Conservation (phyloP, 2,113 vertebrate genomes). For the Xiphorhynchus elegans region DNA sequence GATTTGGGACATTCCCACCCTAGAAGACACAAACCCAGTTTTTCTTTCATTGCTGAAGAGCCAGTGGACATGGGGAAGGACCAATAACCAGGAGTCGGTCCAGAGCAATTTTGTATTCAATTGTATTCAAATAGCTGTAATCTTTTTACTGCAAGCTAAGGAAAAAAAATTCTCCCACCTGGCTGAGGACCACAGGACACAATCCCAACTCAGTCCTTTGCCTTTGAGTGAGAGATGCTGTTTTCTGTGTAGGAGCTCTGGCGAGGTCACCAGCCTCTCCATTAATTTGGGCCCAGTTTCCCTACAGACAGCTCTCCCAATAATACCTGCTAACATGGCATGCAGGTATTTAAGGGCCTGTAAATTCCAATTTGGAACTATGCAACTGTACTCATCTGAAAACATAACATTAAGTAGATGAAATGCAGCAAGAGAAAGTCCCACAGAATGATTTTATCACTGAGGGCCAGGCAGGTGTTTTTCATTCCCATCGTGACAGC, state of each 20-base stretch:
- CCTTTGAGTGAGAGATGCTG: not conserved
- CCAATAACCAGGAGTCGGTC: not conserved
- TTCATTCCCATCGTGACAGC: not conserved
- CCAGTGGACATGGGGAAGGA: accelerated
- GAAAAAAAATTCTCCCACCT: not conserved
- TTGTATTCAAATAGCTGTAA: not conserved
- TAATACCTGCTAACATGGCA: not conserved
- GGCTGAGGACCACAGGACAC: not conserved
- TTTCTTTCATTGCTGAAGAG: not conserved
- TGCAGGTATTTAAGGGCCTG: not conserved
- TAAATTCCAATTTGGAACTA: not conserved
- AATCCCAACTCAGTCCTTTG: not conserved
- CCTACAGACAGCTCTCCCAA: too few species aligned
- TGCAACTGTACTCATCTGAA: not conserved
- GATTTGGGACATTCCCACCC: not conserved
- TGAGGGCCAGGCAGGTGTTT: not conserved
- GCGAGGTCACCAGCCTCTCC: not conserved
- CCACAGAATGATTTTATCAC: not conserved
- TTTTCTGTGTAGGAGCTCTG: accelerated
- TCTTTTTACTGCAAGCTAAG: not conserved
- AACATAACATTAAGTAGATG: not conserved
- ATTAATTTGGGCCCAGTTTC: not conserved
- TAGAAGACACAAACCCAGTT: not conserved
- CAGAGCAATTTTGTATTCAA: not conserved
- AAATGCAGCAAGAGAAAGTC: not conserved